A percentile compares a stretch with the other conserved stretches of the same genome.
Conservation (phyloP, 2,113 vertebrate species). For the Chloropsis hardwickii region DNA sequence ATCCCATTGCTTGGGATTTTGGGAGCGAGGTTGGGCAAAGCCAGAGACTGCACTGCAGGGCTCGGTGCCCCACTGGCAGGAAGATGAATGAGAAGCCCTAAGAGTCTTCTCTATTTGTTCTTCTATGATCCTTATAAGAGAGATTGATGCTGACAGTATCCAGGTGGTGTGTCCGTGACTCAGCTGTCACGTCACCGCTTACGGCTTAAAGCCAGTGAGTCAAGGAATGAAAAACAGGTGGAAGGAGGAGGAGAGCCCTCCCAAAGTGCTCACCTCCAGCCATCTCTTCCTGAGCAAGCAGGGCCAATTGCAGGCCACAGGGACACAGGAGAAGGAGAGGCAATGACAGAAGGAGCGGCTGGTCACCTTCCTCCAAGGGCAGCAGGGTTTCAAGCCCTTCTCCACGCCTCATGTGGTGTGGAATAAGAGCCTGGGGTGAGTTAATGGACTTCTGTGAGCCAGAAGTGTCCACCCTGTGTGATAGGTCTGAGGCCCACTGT, state of each 20-base stretch:
- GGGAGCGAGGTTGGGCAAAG: not conserved
- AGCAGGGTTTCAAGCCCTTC: conserved; percentile 3
- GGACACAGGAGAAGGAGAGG: not conserved
- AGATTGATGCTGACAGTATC: conserved; percentile 68
- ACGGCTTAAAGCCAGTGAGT: conserved; percentile 50
- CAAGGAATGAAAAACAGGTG: conserved; percentile 65
- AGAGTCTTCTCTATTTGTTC: conserved; percentile 48
- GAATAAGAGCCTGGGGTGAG: conserved; percentile 19
- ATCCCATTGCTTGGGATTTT: not conserved
- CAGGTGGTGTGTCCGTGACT: conserved; percentile 61
- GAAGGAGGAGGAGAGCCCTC: conserved; percentile 57
- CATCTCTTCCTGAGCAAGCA: not conserved
- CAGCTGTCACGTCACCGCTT: conserved; percentile 65
- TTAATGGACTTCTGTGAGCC: not conserved
- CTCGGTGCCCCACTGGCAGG: conserved; percentile 7
- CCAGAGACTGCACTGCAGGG: conserved; percentile 3
- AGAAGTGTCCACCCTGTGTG: not conserved
- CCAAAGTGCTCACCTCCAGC: conserved; percentile 16
- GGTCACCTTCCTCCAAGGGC: not conserved
- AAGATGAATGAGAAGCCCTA: conserved; percentile 49
- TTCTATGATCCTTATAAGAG: conserved; percentile 58
- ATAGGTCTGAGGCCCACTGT: not conserved
- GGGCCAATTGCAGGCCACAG: conserved; percentile 3
- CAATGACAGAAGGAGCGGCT: conserved; percentile 30
- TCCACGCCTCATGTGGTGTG: not conserved